Base-by-base conservation (phyloP, 2,888 invertebrate species). In the Drosophila subquinaria region DNA sequence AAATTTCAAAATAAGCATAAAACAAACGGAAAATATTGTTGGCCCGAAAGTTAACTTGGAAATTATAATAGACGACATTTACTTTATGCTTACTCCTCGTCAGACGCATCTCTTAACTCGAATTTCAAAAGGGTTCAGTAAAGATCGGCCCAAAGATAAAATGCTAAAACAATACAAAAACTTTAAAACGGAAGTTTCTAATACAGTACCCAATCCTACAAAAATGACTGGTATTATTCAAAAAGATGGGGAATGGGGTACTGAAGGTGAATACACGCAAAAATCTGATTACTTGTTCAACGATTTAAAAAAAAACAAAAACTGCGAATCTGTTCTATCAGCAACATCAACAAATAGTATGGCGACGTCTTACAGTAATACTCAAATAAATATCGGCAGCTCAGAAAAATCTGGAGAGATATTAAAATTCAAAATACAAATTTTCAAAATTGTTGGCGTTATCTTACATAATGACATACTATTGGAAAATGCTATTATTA, bases 41-140 rank as follows among this genome's bases (percentile, higher is more conserved):
- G 98, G 98, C 0, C 97, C 98, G 35, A 98, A 97, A 94, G 95
- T 97, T 51, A 96, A 96, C 84, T 93, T 98, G 36, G 92, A 96
- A 90, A 93, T 97, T 80, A 94, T 95, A 72, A 93, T 98, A 50
- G 97, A 97, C 4, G 95, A 97, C 0, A 94, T 98, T 30, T 95
- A 96, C 73, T 92, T 96, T 45, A 96, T 97, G 89, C 91, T 98
- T 64, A 96, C 97, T 23, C 98, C 98, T 9, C 94, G 97, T 73
- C 98, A 98, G 93, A 93, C 97, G 50, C 97, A 98, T 92, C 94
- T 97, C 13, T 92, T 98, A 36, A 90, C 95, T 65, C 81, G 86
- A 60, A 90, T 92, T 64, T 86, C 87, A 33, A 88, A 92, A 56
- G 87, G 88, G 15, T 92, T 92, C 52, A 81, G 76, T 60, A 81